These are phyloP conservation scores for Hirudinaria manillensis DNA, from an alignment of 2,888 invertebrate species.

Conservation along the genomic window DNA sequence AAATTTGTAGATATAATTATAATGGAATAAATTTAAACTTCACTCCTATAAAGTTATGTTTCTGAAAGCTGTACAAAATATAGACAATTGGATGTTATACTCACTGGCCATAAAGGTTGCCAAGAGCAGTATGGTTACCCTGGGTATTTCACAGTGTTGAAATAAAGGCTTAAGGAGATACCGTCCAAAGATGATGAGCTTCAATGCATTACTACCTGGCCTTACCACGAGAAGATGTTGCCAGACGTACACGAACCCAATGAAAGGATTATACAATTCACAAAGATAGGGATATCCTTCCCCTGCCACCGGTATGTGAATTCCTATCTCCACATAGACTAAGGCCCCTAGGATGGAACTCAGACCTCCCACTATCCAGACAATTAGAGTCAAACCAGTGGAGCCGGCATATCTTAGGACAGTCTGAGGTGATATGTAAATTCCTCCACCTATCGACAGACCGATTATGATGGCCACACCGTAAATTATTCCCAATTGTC, in stretches of 20 bases:
- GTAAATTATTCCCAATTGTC: conserved; percentile 32
- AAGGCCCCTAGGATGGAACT: conserved; percentile 71
- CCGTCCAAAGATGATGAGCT: conserved; percentile 49
- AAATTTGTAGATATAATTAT: too few species aligned
- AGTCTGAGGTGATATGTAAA: conserved; percentile 36
- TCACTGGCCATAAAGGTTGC: conserved; percentile 46
- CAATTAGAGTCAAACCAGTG: conserved; percentile 68
- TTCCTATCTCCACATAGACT: conserved; percentile 81
- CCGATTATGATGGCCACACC: conserved; percentile 35
- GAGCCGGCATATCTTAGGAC: conserved; percentile 60
- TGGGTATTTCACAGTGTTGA: conserved; percentile 44
- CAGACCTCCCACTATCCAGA: conserved; percentile 81
- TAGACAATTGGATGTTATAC: too few species aligned
- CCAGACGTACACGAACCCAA: conserved; percentile 51
- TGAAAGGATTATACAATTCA: conserved; percentile 49
- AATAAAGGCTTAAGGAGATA: conserved; percentile 49
- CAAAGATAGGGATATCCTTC: conserved; percentile 57
- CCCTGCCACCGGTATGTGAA: conserved; percentile 67
- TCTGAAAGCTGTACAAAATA: too few species aligned
- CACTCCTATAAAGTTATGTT: too few species aligned
- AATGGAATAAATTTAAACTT: too few species aligned
- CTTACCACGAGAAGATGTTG: conserved; percentile 49
- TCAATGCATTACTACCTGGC: conserved; percentile 48
- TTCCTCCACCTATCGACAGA: conserved; percentile 36
- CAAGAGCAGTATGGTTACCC: conserved; percentile 43